Evolutionary conservation across 2,113 vertebrate species (phyloP).

Genomic region (Panurus biarmicus): DNA sequence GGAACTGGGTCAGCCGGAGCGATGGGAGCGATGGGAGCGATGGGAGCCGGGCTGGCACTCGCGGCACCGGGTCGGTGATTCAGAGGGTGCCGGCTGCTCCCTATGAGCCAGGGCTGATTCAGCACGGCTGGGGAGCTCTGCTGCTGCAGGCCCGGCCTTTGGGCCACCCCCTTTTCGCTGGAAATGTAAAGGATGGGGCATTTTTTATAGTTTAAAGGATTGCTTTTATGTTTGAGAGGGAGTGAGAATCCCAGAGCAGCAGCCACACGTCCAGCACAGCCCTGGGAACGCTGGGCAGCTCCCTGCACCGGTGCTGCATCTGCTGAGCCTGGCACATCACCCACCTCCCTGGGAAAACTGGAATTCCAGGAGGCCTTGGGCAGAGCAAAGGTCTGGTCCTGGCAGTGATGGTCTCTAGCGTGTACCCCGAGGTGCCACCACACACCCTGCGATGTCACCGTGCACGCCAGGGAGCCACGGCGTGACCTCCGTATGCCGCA

Average conservation of each 20-base stretch:
- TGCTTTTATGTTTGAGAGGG: neutral
- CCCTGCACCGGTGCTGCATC: accelerated
- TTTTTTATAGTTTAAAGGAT: neutral
- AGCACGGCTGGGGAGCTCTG: neutral
- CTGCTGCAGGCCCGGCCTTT: neutral
- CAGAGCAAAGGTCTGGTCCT: neutral
- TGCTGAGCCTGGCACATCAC: accelerated
- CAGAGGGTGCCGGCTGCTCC: neutral
- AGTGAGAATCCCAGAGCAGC: neutral
- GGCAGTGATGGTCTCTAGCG: neutral
- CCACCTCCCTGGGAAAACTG: neutral
- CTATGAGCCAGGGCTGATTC: conserved; percentile 23
- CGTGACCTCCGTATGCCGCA: accelerated
- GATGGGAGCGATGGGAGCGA: neutral
- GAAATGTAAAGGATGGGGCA: neutral
- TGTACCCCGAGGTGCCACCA: neutral
- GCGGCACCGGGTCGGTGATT: neutral
- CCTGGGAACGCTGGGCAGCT: neutral
- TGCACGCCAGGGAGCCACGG: neutral
- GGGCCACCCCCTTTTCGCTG: neutral
- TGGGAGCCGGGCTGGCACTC: neutral
- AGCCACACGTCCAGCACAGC: neutral
- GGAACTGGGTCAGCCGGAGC: neutral
- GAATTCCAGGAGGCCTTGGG: accelerated
- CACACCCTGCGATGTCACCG: neutral